Percentiles rank a stretch among this genome's conserved stretches.
These are phyloP conservation scores for Tanaodytes sp. DNA, from an alignment of 2,888 invertebrate species.

Conservation along the genomic window DNA sequence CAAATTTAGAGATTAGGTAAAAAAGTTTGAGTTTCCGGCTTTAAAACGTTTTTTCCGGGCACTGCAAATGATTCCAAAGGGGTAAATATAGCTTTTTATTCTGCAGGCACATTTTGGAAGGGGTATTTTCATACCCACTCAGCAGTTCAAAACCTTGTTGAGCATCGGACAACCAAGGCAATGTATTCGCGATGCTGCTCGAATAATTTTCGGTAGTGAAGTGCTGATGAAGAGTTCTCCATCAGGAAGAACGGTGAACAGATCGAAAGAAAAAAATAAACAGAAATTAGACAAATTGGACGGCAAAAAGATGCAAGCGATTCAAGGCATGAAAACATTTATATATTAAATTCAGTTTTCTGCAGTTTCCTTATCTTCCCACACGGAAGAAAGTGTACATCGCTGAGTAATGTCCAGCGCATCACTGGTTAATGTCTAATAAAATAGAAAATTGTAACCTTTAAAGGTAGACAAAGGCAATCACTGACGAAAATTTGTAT, in stretches of 20 bases:
- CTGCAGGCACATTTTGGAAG: background rate
- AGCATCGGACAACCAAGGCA: background rate
- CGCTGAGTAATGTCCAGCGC: too few species aligned
- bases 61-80: too few species aligned
- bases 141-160: background rate
- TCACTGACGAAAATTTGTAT: too few species aligned
- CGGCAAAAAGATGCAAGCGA: background rate
- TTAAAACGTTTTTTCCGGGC: constrained; percentile 1
- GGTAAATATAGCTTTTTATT: background rate
- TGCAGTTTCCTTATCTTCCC: too few species aligned
- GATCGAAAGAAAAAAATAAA: background rate
- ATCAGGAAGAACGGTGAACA: background rate
- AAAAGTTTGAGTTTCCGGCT: background rate
- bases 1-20: too few species aligned
- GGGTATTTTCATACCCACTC: background rate
- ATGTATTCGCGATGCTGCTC: background rate
- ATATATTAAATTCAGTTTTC: too few species aligned
- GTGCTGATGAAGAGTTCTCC: background rate
- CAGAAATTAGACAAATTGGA: background rate
- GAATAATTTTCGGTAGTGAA: background rate
- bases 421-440: too few species aligned
- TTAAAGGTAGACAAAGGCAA: too few species aligned
- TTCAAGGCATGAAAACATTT: too few species aligned
- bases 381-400: too few species aligned
- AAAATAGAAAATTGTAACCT: too few species aligned